Base-by-base conservation (phyloP, 2,888 invertebrate genomes). In the Acanthosepion lycidas region DNA sequence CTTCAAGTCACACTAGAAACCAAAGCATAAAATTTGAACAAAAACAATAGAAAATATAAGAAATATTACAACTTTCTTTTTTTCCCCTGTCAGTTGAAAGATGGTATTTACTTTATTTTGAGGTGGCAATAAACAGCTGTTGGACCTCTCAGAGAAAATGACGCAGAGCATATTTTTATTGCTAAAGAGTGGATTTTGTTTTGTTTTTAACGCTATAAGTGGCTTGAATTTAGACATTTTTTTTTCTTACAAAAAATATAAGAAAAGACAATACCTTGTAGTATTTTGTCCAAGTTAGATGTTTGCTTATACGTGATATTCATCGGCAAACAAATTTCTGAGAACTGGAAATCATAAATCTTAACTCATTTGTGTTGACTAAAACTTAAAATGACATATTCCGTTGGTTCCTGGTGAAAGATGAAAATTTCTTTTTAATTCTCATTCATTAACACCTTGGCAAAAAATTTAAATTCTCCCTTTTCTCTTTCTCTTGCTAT, bases 141-240 rank as follows among this genome's bases (percentile, higher is more conserved):
- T 78, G 8, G 78, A 12, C 78, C n/a, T 78, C 78, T 78, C 78
- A 78, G 78, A 78, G 23, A 78, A 28, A n/a, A n/a, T 78, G n/a
- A 78, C 78, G 28, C n/a, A n/a, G n/a, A 78, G n/a, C 78, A 78
- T 78, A n/a, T 78, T 78, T 78, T 78, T 78, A 28, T 78, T 78
- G 78, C n/a, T 78, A n/a, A 78, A n/a, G n/a, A n/a, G 78, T 78
- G 9, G n/a, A n/a, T 78, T 78, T 78, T 78, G 28, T n/a, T 78
- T 78, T 78, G n/a, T n/a, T 78, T 78, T 78, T 78, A n/a, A 28
- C 78, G 78, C n/a, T 78, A n/a, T 78, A 78, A 78, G 78, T 78
- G n/a, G 78, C n/a, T 78, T n/a, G n/a, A 78, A n/a, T 78, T 59
- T 59, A 59, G 59, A 20, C 6, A 20, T 20, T 20, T n/a, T 78